A percentile compares a stretch with the other conserved stretches of the same genome.
These are phyloP conservation scores for Hydrozoanthus gracilis DNA, from an alignment of 92 coral and sea anemone genomes.

Conservation along the genomic window DNA sequence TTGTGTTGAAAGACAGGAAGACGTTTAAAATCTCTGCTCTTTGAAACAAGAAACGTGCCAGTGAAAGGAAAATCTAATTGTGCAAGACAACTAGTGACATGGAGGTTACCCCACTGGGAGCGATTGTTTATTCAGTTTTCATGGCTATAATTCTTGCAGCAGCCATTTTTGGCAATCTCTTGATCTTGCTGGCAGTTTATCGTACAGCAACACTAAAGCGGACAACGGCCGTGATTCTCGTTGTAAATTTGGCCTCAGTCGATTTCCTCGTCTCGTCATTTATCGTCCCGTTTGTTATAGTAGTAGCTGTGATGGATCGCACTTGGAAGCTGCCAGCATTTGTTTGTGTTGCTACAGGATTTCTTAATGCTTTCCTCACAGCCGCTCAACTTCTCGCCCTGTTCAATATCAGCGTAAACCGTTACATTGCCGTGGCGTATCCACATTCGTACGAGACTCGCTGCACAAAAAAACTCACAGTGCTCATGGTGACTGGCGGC, in stretches of 20 bases:
- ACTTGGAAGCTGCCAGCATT: constrained; percentile 72
- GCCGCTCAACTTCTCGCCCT: constrained; percentile 96
- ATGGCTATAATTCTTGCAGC: constrained; percentile 71
- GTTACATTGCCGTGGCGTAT: constrained; percentile 81
- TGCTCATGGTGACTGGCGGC: constrained; percentile 67
- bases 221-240: constrained; percentile 83
- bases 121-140: constrained; percentile 53
- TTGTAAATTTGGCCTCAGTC: constrained; percentile 86
- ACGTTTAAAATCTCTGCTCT: background rate
- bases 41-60: background rate
- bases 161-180: constrained; percentile 78
- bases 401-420: constrained; percentile 86
- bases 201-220: constrained; percentile 73
- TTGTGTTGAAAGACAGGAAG: too few species aligned
- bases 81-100: background rate
- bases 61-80: background rate
- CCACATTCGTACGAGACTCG: constrained; percentile 91
- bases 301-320: constrained; percentile 66
- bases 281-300: constrained; percentile 91
- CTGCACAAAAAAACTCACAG: constrained; percentile 73
- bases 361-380: constrained; percentile 92
- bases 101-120: constrained; percentile 5
- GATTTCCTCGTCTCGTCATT: constrained; percentile 79
- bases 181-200: constrained; percentile 82
- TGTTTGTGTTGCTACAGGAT: constrained; percentile 81